A percentile compares a stretch with the other conserved stretches of the same genome.
Conservation (phyloP, 2,113 vertebrate species). For the Arvicanthis niloticus region DNA sequence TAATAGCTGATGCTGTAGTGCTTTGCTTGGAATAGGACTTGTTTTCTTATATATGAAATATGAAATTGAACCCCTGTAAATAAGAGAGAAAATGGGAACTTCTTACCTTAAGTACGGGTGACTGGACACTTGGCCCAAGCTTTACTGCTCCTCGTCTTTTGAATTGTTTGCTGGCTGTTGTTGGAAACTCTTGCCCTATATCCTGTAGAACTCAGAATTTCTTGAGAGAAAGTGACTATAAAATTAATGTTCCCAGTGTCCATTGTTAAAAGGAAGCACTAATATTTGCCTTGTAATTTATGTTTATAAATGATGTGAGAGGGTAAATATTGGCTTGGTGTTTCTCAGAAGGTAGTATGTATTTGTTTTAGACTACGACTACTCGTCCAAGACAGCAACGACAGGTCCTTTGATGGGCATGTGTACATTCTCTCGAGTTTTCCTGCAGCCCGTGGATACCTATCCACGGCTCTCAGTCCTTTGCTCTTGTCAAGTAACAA, state of each 20-base stretch:
- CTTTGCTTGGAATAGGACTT: neutral
- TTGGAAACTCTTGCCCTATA: neutral
- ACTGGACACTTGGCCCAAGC: neutral
- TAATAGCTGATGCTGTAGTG: too few species aligned
- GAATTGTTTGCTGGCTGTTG: neutral
- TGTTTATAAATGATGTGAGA: constrained; percentile 19
- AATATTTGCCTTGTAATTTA: constrained; percentile 18
- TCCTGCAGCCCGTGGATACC: too few species aligned
- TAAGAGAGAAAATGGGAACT: neutral
- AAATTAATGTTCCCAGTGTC: neutral
- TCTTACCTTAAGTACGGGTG: neutral
- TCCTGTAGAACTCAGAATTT: neutral
- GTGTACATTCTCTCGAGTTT: neutral
- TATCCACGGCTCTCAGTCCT: neutral
- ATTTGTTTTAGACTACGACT: constrained; percentile 8
- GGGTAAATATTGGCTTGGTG: constrained; percentile 22
- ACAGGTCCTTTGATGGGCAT: neutral
- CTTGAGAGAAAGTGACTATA: neutral
- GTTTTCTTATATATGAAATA: neutral
- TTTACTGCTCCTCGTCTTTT: neutral
- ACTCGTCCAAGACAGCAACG: neutral
- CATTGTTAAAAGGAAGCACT: neutral
- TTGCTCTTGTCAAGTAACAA: constrained; percentile 18
- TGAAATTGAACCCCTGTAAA: neutral
- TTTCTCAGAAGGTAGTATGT: neutral